phyloP scores from a whole-genome alignment of 2,113 vertebrate species.

The Pseudonaja textilis region DNA sequence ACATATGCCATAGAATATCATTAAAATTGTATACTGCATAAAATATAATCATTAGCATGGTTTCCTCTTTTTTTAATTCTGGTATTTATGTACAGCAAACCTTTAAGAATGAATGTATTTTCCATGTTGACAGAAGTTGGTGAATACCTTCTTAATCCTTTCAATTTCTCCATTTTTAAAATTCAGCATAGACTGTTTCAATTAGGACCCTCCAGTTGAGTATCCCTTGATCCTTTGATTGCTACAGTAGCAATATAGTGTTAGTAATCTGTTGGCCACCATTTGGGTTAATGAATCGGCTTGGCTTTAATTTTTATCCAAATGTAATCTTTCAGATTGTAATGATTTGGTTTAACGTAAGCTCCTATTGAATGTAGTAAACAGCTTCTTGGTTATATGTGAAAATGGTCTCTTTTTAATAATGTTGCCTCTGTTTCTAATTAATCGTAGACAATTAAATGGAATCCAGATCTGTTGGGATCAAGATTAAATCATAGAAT shows the following conservation, averaged over 20 bases:
- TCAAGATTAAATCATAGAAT: constrained; percentile 62
- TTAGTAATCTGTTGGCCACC: constrained; percentile 64
- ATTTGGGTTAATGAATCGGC: constrained; percentile 70
- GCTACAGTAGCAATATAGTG: constrained; percentile 54
- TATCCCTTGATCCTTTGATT: constrained; percentile 62
- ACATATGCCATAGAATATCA: constrained; percentile 39
- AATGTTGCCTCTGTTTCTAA: constrained; percentile 69
- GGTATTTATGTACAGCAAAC: constrained; percentile 27
- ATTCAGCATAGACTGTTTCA: constrained; percentile 54
- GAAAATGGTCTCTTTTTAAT: constrained; percentile 62
- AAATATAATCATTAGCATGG: constrained; percentile 30
- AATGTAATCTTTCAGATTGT: constrained; percentile 69
- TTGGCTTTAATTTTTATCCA: constrained; percentile 72
- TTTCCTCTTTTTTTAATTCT: constrained; percentile 41
- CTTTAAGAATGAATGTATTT: constrained; percentile 44
- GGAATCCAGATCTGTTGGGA: constrained; percentile 64
- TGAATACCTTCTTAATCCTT: constrained; percentile 50
- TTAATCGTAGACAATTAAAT: constrained; percentile 71
- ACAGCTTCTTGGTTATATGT: constrained; percentile 63
- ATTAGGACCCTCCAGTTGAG: constrained; percentile 69
- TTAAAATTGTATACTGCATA: constrained; percentile 28
- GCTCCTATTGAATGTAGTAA: constrained; percentile 64
- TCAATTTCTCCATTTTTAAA: constrained; percentile 49
- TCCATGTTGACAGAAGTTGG: constrained; percentile 10
- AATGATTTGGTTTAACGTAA: constrained; percentile 68